phyloP scores from a whole-genome alignment of 2,113 vertebrate species.

The Leptobrachium leishanense region DNA sequence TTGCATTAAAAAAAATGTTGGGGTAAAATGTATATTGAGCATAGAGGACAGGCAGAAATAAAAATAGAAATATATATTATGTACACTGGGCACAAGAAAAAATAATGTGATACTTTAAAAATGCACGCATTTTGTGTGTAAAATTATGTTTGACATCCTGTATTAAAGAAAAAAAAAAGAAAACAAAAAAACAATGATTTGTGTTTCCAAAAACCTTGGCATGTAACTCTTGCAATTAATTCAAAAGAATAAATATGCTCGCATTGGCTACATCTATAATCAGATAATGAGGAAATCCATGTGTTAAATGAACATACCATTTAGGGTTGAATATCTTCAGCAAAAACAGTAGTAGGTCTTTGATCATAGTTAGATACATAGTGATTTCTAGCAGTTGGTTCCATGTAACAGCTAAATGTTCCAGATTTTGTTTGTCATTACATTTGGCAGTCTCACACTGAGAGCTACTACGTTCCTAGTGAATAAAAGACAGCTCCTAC shows the following conservation, averaged over 20 bases:
- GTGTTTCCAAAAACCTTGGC: conserved; percentile 58
- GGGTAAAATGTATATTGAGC: conserved; percentile 2
- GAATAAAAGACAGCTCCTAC: conserved; percentile 70
- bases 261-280: conserved; percentile 69
- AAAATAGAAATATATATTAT: conserved; percentile 3
- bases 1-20: neutral
- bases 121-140: conserved; percentile 9
- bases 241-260: conserved; percentile 61
- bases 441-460: conserved; percentile 78
- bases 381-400: conserved; percentile 75
- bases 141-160: conserved; percentile 53
- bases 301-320: conserved; percentile 67
- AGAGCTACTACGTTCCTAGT: conserved; percentile 71
- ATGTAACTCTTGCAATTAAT: conserved; percentile 66
- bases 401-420: conserved; percentile 75
- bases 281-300: conserved; percentile 69
- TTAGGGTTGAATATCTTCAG: conserved; percentile 66
- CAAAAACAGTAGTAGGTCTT: conserved; percentile 71
- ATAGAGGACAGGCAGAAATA: conserved; percentile 18
- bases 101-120: neutral
- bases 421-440: conserved; percentile 77
- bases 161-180: conserved; percentile 48
- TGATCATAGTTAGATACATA: conserved; percentile 75
- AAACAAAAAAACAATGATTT: conserved; percentile 41
- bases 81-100: conserved; percentile 4